Evolutionary conservation across 92 coral and sea anemone genomes (phyloP).

Genomic region (Porites lobata): DNA sequence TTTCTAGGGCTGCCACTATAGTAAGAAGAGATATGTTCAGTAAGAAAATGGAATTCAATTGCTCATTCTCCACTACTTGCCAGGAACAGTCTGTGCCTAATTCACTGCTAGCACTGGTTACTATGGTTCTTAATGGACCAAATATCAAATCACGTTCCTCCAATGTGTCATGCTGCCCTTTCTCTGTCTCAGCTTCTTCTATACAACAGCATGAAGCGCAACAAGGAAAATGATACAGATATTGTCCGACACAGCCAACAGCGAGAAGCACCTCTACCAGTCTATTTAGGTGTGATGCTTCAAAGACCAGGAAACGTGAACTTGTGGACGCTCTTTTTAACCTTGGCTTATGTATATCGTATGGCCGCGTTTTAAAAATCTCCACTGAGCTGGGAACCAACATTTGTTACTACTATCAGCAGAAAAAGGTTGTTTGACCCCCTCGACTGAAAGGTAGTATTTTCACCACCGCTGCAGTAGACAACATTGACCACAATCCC

Average conservation of each 20-base stretch:
- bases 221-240: not conserved
- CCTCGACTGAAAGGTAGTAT: constrained; percentile 33
- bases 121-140: constrained; percentile 73
- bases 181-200: constrained; percentile 40
- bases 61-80: constrained; percentile 22
- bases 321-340: constrained; percentile 31
- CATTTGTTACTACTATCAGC: constrained; percentile 23
- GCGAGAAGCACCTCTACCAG: constrained; percentile 35
- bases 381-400: constrained; percentile 65
- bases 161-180: constrained; percentile 27
- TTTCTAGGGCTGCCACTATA: constrained; percentile 2
- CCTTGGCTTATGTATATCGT: constrained; percentile 63
- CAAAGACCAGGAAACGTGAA: constrained; percentile 45
- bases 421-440: constrained; percentile 51
- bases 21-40: constrained; percentile 42
- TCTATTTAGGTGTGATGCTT: constrained; percentile 27
- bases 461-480: constrained; percentile 52
- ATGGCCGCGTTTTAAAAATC: constrained; percentile 63
- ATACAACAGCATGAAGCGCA: constrained; percentile 30
- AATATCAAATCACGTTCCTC: constrained; percentile 19
- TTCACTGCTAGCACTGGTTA: constrained; percentile 60
- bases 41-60: constrained; percentile 31
- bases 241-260: constrained; percentile 6
- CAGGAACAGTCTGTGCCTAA: constrained; percentile 67
- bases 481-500: constrained; percentile 57